Evolutionary conservation across 2,888 invertebrate genomes (phyloP).

Genomic region (Argynnis bischoffii): DNA sequence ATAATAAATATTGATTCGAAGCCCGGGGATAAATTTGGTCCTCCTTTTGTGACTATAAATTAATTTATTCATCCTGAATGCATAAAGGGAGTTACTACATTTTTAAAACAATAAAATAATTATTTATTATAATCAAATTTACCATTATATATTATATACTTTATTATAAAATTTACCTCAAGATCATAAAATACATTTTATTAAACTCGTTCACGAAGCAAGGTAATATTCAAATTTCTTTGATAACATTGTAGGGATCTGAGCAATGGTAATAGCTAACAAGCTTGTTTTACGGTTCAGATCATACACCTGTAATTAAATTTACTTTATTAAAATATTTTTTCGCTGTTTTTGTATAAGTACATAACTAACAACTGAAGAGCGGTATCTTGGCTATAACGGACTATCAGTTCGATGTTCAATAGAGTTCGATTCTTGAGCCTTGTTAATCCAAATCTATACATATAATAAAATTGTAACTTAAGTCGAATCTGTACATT

Average conservation of each 20-base stretch:
- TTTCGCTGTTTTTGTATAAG: too few species aligned
- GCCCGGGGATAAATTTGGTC: slow-evolving; percentile 62
- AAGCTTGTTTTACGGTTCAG: slow-evolving; percentile 16
- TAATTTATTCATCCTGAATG: slow-evolving; percentile 65
- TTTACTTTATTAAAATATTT: too few species aligned
- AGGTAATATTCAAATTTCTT: slow-evolving; percentile 10
- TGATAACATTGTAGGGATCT: slow-evolving; percentile 5
- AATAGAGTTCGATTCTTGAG: too few species aligned
- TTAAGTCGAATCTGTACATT: too few species aligned
- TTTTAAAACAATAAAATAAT: slow-evolving; percentile 9
- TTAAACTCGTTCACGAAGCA: neutral
- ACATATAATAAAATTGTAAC: too few species aligned
- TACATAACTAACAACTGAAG: too few species aligned
- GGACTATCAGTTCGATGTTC: too few species aligned
- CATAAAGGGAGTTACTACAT: slow-evolving; percentile 2
- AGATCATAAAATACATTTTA: neutral
- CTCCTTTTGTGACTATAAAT: slow-evolving; percentile 65
- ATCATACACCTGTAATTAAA: slow-evolving; percentile 3
- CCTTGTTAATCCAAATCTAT: too few species aligned
- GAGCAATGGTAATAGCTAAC: slow-evolving; percentile 19
- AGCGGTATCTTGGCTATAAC: too few species aligned
- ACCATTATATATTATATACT: neutral
- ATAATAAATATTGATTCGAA: slow-evolving; percentile 57
- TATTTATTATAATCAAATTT: slow-evolving; percentile 6
- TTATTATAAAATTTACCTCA: too few species aligned